Evolutionary conservation across 2,888 invertebrate genomes (phyloP), one percentile per base, ranked within the genome.

Genomic region (Volucella bombylans): DNA sequence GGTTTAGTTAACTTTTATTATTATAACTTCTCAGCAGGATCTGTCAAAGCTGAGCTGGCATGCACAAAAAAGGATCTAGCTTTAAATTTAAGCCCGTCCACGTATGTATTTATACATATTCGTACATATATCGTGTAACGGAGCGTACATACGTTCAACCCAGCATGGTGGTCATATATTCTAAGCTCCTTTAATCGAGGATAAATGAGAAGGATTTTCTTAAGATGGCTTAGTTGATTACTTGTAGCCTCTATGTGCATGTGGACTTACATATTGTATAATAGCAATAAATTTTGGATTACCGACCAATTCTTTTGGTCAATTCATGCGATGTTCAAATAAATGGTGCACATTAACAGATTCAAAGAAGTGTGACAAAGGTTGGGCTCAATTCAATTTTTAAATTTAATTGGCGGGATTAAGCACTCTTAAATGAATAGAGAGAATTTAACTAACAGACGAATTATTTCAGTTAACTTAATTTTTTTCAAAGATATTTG

Each of bases 1-100:
- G 78, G 78, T 78, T 78, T 71, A 71, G 82, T 82, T 72, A 78
- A 78, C 78, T 82, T 82, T 72, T 82, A 82, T 82, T 82, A 82
- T 82, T 77, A 77, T 61, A 71, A 67, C 72, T 72, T 78, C 78
- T 78, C 82, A 72, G 67, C 82, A 67, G 62, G 82, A 72, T 54
- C 78, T 65, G 49, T 67, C 55, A 43, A 18, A 41, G 76, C 64
- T 69, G 41, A 57, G 61, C 10, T 57, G 15, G 71, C 43, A 47
- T 59, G 52, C 45, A 59, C 31, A 54, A 18, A 59, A 52, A 54
- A 47, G 38, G 18, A 49, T 65, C 64, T 45, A 47, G 72, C 43
- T 64, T 57, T 64, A 76, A 76, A 57, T 81, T 64, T 49, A 76
- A 64, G 55, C 76, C 39, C 10, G 47, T 52, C 62, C 45, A 65